Evolutionary conservation across 2,888 invertebrate species (phyloP).

Genomic region (Agapetus fuscipes): DNA sequence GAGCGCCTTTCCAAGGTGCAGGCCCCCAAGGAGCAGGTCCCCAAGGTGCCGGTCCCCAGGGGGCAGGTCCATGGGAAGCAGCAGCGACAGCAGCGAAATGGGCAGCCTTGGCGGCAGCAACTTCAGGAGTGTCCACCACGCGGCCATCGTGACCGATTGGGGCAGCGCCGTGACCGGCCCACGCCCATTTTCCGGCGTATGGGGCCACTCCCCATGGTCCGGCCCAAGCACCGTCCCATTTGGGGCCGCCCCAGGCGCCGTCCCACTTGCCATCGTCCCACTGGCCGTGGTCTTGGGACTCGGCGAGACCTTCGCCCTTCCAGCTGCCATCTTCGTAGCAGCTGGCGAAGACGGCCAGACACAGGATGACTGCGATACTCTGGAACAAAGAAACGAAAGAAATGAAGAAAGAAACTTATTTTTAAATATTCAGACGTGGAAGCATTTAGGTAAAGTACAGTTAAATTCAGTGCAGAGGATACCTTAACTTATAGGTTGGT

Average conservation of each 20-base stretch:
- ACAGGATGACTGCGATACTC: background rate
- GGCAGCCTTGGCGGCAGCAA: background rate
- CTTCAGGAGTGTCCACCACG: background rate
- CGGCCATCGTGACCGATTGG: background rate
- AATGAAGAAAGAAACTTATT: too few relatives aligned
- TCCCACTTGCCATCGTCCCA: background rate
- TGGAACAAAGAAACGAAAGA: background rate
- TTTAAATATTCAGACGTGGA: too few relatives aligned
- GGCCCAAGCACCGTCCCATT: background rate
- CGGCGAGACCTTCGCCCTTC: background rate
- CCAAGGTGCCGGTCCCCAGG: background rate
- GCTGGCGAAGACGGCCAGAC: background rate
- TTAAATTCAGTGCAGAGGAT: too few relatives aligned
- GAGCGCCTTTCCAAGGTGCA: background rate
- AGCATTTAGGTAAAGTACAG: too few relatives aligned
- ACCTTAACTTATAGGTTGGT: too few relatives aligned
- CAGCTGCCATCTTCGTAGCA: background rate
- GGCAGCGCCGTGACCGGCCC: background rate
- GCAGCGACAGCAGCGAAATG: background rate
- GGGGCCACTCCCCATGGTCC: background rate
- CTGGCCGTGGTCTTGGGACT: background rate
- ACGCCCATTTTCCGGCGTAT: background rate
- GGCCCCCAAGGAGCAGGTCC: conserved; percentile 10
- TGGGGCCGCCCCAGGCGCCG: background rate
- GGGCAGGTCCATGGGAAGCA: background rate